Conservation (phyloP, 2,888 invertebrate genomes). For the Priocnemis perturbator region DNA sequence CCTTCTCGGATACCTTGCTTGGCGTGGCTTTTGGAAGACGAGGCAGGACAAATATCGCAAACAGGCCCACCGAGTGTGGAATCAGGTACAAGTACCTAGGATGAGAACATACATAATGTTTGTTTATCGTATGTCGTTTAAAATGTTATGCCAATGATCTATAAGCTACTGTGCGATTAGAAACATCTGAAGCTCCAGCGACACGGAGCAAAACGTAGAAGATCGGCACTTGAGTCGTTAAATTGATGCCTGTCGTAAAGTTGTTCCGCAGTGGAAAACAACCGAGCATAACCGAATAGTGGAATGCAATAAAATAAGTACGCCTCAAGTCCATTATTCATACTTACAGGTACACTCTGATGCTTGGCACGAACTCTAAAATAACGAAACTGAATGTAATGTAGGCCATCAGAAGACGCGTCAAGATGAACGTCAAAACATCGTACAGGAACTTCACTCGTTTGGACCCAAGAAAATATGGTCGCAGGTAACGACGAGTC, state of each 20-base stretch:
- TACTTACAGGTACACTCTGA: conserved; percentile 87
- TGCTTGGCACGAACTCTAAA: conserved; percentile 87
- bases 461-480: conserved; percentile 84
- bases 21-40: conserved; percentile 55
- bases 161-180: too few species aligned
- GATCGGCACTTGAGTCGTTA: too few species aligned
- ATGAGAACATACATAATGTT: not conserved
- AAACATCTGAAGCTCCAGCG: too few species aligned
- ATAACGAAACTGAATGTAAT: conserved; percentile 94
- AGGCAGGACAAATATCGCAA: conserved; percentile 63
- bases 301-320: too few species aligned
- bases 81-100: conserved; percentile 69
- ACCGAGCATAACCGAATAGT: too few species aligned
- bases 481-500: conserved; percentile 88
- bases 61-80: conserved; percentile 67
- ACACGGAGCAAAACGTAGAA: too few species aligned
- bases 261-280: too few species aligned
- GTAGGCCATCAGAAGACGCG: conserved; percentile 91
- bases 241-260: too few species aligned
- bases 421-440: conserved; percentile 86
- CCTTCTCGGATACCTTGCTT: conserved; percentile 23
- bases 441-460: conserved; percentile 88
- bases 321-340: too few species aligned
- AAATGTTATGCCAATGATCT: too few species aligned
- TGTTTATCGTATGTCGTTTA: too few species aligned